Base-by-base conservation (phyloP, 1,140 invertebrate genomes). In the Bombus sylvicola region DNA sequence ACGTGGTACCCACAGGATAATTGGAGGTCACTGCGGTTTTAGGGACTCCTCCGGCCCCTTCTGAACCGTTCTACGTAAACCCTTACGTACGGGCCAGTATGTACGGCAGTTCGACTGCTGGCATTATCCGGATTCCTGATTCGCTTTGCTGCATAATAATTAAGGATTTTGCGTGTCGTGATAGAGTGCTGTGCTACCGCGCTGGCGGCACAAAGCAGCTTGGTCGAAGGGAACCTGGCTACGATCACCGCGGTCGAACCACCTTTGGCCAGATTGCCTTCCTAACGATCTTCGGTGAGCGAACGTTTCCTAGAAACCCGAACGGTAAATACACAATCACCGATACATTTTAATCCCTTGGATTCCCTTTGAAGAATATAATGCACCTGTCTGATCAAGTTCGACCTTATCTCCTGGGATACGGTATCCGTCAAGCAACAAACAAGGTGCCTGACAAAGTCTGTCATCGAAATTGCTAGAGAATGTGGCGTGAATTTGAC, bases 21-120 rank as follows among this genome's bases (percentile, higher is more conserved):
- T 93, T 92, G 91, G 90, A 92, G 90, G 88, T 92, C 88, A 89
- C 77, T 93, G 92, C 79, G 91, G 91, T 93, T 92, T 91, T 86
- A 89, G 92, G 85, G 81, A 89, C 88, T 92, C 88, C 87, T 91
- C 80, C 57, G 71, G 69, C 74, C 83, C 83, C 86, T 83, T 81
- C 62, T 39, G 80, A 64, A 85, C 71, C 71, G 64, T 87, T 81
- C 88, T 64, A 64, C 71, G 75, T 82, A 83, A 88, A 84, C 82
- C 84, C 66, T 84, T 86, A 89, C 92, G 80, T 90, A 87, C 80
- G 69, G 74, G 79, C 83, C 74, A 77, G 64, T 81, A 76, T 77
- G 78, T 71, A 79, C 78, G 81, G 81, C 89, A 83, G 82, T 82
- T 88, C 83, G 88, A 91, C 82, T 86, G 73, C 81, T 71, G 78